phyloP scores from a whole-genome alignment of 1,140 invertebrate genomes.

The Melanaphis sacchari region DNA sequence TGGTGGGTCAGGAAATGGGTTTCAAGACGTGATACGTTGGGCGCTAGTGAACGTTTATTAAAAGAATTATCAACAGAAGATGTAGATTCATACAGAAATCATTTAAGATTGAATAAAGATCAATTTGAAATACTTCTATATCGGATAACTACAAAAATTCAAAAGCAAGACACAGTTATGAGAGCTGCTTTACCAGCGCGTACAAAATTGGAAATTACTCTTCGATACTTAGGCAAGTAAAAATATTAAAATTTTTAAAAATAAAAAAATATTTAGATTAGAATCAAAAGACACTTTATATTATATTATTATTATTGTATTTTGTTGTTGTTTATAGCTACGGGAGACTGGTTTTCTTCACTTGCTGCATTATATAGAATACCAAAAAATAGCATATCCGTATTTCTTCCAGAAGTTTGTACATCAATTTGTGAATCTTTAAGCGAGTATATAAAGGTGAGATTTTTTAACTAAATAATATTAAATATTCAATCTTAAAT shows the following conservation, averaged over 20 bases:
- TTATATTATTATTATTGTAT: background rate
- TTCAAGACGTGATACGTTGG: background rate
- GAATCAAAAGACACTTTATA: background rate
- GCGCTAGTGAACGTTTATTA: background rate
- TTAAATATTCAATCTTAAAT: background rate
- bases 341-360: background rate
- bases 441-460: slow-evolving; percentile 6
- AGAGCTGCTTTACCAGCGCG: background rate
- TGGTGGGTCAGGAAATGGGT: background rate
- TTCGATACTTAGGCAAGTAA: background rate
- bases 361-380: background rate
- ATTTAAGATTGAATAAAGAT: background rate
- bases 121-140: background rate
- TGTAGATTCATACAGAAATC: background rate
- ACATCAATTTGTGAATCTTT: background rate
- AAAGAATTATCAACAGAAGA: background rate
- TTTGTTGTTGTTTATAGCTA: background rate
- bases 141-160: background rate
- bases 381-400: slow-evolving; percentile 19
- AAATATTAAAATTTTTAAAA: background rate
- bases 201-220: slow-evolving; percentile 14
- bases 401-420: background rate
- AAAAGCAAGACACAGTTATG: background rate
- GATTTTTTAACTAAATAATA: background rate
- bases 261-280: background rate